Percentiles rank a stretch among this genome's conserved stretches.
These are phyloP conservation scores for Cheumatopsyche charites DNA, from an alignment of 1,140 invertebrate species.

Conservation along the genomic window DNA sequence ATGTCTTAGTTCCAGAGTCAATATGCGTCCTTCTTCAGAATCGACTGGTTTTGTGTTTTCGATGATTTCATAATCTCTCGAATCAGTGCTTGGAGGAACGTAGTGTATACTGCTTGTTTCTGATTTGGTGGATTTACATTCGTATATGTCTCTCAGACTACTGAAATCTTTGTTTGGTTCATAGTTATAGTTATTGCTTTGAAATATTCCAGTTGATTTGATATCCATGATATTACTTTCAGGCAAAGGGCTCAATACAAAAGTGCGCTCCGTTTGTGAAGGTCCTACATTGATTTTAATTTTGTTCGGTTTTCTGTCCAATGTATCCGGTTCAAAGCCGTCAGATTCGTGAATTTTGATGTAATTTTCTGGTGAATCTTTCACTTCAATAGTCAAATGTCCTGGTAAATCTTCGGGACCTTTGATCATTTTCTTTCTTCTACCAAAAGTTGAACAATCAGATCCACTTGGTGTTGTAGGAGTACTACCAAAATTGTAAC, in stretches of 20 bases:
- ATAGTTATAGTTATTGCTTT: constrained; percentile 56
- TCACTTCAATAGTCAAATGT: constrained; percentile 78
- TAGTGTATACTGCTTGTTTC: constrained; percentile 39
- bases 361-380: constrained; percentile 73
- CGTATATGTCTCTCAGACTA: constrained; percentile 75
- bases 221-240: constrained; percentile 40
- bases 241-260: constrained; percentile 31
- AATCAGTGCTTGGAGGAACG: constrained; percentile 40
- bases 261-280: constrained; percentile 16
- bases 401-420: constrained; percentile 68
- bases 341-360: constrained; percentile 74
- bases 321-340: constrained; percentile 80
- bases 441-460: constrained; percentile 65
- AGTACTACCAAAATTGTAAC: constrained; percentile 69
- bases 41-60: constrained; percentile 40
- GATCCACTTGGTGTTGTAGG: constrained; percentile 66
- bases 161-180: constrained; percentile 63
- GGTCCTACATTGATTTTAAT: constrained; percentile 52
- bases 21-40: constrained; percentile 63
- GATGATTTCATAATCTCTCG: constrained; percentile 47
- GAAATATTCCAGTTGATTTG: constrained; percentile 66
- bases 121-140: constrained; percentile 57
- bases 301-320: constrained; percentile 80
- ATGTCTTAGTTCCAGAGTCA: constrained; percentile 70
- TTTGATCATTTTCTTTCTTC: constrained; percentile 61